phyloP scores from a whole-genome alignment of 2,797 vertebrate genomes.

The Galaxias olidus region DNA sequence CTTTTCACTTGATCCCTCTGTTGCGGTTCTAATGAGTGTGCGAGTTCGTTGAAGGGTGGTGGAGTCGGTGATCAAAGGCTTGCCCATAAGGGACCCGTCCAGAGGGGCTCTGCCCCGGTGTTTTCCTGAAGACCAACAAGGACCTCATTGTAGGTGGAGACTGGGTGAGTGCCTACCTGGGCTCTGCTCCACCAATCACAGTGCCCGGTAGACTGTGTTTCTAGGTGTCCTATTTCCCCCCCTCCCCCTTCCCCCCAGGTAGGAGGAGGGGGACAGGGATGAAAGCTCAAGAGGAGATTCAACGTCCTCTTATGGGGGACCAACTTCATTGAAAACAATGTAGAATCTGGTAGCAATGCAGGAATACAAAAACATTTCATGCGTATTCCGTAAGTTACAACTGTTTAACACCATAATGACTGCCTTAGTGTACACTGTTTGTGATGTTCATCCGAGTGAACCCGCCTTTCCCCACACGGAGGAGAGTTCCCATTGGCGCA shows the following conservation, averaged over 20 bases:
- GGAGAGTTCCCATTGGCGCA: constrained; percentile 40
- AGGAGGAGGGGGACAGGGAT: constrained; percentile 9
- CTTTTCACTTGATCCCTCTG: neutral
- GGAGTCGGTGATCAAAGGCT: constrained; percentile 14
- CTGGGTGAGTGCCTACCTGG: neutral
- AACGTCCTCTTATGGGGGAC: constrained; percentile 21
- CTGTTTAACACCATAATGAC: too few relatives aligned
- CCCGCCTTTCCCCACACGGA: constrained; percentile 35
- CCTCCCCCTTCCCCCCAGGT: constrained; percentile 32
- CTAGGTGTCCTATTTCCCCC: constrained; percentile 51
- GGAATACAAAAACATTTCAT: too few relatives aligned
- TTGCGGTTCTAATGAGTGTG: constrained; percentile 17
- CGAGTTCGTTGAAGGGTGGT: neutral
- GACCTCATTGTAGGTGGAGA: constrained; percentile 13
- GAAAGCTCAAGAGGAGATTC: constrained; percentile 32
- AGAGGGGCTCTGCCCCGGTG: constrained; percentile 16
- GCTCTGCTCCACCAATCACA: constrained; percentile 45
- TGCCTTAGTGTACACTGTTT: too few relatives aligned
- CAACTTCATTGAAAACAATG: too few relatives aligned
- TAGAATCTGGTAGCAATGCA: too few relatives aligned
- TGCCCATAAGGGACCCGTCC: neutral
- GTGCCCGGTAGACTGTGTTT: neutral
- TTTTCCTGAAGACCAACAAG: constrained; percentile 5
- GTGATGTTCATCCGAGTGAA: neutral
- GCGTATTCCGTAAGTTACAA: too few relatives aligned